Percentiles rank a stretch among this genome's conserved stretches.
Conservation (phyloP, 2,797 vertebrate species). For the Dipus sagitta region DNA sequence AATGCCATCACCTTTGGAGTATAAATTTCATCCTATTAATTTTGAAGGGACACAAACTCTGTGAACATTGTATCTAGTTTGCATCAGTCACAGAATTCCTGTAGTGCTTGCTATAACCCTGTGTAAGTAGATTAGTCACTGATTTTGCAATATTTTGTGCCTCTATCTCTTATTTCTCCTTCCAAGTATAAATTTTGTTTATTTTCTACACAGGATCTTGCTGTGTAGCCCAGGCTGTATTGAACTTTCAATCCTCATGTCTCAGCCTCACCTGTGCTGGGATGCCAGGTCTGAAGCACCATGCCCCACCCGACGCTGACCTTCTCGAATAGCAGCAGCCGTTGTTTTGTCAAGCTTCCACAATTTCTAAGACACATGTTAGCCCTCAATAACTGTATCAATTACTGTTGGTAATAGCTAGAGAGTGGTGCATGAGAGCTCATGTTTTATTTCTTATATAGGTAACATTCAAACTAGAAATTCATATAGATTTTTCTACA, state of each 20-base stretch:
- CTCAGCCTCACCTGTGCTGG: neutral
- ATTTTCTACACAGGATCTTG: neutral
- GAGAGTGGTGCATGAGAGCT: neutral
- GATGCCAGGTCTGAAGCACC: neutral
- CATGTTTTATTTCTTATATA: slow-evolving; percentile 3
- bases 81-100: neutral
- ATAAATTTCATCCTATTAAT: neutral
- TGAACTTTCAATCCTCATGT: neutral
- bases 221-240: neutral
- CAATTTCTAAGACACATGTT: slow-evolving; percentile 53
- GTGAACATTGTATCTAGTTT: neutral
- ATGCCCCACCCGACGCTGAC: neutral
- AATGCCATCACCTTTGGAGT: neutral
- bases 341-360: neutral
- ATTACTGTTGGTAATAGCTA: neutral
- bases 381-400: neutral
- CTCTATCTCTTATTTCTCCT: slow-evolving; percentile 9
- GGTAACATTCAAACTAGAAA: slow-evolving; percentile 17
- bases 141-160: slow-evolving; percentile 13
- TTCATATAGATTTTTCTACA: slow-evolving; percentile 9
- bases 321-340: slow-evolving; percentile 12
- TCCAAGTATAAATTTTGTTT: neutral
- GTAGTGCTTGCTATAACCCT: neutral
- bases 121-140: neutral
- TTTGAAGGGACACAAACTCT: neutral